These are phyloP conservation scores for Thunnus maccoyii DNA, from an alignment of 2,113 vertebrate species.

Conservation along the genomic window DNA sequence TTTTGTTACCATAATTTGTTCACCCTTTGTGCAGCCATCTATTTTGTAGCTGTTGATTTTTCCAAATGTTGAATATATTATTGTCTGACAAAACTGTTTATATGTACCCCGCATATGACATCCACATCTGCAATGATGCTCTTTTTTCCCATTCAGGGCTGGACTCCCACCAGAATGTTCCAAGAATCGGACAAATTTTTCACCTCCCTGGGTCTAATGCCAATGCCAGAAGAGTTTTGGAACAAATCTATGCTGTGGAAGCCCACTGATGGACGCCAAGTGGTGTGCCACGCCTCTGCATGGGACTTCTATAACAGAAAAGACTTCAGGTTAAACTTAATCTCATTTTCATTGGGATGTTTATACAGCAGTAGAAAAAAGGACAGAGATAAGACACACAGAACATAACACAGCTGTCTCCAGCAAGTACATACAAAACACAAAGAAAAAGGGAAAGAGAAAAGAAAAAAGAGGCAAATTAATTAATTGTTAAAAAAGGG, in stretches of 20 bases:
- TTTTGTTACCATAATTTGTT: not conserved
- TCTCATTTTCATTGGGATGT: too few species aligned
- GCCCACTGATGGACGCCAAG: slow-evolving; percentile 90
- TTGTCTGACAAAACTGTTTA: not conserved
- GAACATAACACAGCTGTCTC: too few species aligned
- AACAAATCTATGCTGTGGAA: slow-evolving; percentile 94
- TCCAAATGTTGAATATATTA: not conserved
- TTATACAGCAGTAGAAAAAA: too few species aligned
- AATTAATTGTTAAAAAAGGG: too few species aligned
- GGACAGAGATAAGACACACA: too few species aligned
- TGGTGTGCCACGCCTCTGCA: slow-evolving; percentile 96
- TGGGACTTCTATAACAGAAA: slow-evolving; percentile 99
- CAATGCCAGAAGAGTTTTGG: slow-evolving; percentile 92
- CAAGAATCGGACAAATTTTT: slow-evolving; percentile 92
- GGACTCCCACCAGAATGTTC: slow-evolving; percentile 93
- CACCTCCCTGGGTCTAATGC: slow-evolving; percentile 89
- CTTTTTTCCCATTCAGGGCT: slow-evolving; percentile 82
- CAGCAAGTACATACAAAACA: too few species aligned
- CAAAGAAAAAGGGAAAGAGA: too few species aligned
- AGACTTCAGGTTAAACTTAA: slow-evolving; percentile 92
- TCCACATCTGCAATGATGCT: not conserved
- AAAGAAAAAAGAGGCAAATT: too few species aligned
- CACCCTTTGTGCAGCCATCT: not conserved
- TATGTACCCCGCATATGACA: not conserved
- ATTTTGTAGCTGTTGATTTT: not conserved